Conservation (phyloP, 2,797 vertebrate species). For the Leptodactylus fallax region DNA sequence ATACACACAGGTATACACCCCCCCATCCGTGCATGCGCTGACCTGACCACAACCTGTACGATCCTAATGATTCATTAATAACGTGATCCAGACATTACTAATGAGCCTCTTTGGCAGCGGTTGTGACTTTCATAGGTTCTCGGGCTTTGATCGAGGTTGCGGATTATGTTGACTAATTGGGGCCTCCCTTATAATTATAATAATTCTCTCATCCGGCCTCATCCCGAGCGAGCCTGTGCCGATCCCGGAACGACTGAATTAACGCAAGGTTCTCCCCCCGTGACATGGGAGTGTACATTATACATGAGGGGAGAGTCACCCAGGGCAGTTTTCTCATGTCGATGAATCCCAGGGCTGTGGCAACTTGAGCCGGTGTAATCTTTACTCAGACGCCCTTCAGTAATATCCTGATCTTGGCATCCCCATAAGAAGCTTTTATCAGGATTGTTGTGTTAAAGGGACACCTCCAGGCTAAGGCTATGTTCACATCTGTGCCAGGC, state of each 20-base stretch:
- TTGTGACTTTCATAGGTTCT: too few relatives aligned
- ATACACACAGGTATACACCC: background rate
- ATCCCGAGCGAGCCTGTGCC: too few relatives aligned
- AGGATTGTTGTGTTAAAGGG: background rate
- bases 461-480: background rate
- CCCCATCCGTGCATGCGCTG: too few relatives aligned
- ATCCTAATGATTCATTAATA: too few relatives aligned
- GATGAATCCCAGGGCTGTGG: background rate
- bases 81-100: too few relatives aligned
- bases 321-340: background rate
- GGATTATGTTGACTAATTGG: background rate
- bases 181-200: background rate
- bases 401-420: background rate
- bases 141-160: background rate
- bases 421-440: too few relatives aligned
- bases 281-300: background rate
- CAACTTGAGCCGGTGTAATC: background rate
- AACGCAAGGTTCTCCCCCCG: too few relatives aligned
- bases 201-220: too few relatives aligned
- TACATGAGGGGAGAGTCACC: background rate
- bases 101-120: background rate
- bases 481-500: too few relatives aligned
- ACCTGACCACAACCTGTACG: background rate
- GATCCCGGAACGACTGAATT: background rate
- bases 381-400: background rate